Evolutionary conservation across 2,797 vertebrate species (phyloP), one percentile per base, ranked within the genome.

Genomic region (Mycteria americana): DNA sequence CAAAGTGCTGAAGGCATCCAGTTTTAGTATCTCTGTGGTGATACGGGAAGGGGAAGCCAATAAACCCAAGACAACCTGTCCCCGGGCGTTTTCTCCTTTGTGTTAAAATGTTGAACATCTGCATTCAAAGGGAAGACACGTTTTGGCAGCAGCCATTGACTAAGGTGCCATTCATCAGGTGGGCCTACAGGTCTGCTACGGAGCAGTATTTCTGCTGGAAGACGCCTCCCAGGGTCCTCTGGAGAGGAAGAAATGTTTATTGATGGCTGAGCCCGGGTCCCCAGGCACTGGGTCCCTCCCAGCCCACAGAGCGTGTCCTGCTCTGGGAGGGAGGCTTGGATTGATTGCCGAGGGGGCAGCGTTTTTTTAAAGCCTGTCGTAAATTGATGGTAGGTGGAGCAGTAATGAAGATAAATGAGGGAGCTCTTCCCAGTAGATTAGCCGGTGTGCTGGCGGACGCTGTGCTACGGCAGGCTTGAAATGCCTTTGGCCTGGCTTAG

Each of bases 351-450:
- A 83, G 63, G 78, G 92, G 82, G 82, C 94, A 92, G 74, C 89
- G 1, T 41, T 92, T 88, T 92, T 72, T 62, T 45, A 25, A 62
- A 74, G 74, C 22, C 89, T 85, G 70, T 77, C 0, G 31, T 91
- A 74, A 96, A 90, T 64, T 48, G 88, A 43, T 88, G 93, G 97
- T 93, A 93, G 91, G 91, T 87, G 89, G 89, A 79, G 89, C 92
- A 74, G 82, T 95, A 93, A 95, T 95, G 95, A 94, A 97, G 96
- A 96, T 85, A 80, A 88, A 96, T 53, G 95, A 94, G 89, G 62
- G 85, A 41, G 62, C 65, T 96, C 93, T 92, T 92, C 74, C 64
- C 4, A 0, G 85, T 22, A 28, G 65, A 92, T 96, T n/a, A 84
- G 86, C 50, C 74, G 4, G 39, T 5, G n/a, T 4, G 75, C 78